Evolutionary conservation across 2,888 invertebrate species (phyloP), one percentile per base, ranked within the genome.

Genomic region (Cryptophagus acutangulus): DNA sequence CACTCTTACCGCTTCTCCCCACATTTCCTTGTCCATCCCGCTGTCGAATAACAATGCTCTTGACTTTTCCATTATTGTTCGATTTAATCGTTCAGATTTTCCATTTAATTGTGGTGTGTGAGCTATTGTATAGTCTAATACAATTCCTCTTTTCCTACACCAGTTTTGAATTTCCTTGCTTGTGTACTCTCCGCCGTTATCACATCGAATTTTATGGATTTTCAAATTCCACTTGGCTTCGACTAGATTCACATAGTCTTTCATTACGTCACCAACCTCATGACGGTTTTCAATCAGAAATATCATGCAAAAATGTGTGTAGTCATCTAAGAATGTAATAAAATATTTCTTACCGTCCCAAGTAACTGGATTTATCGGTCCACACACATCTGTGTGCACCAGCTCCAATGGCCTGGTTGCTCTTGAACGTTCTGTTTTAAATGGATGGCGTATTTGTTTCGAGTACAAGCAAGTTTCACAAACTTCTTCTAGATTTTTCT

Each of bases 321-420:
- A 63, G 30, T 65, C 51, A 54, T 66, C 65, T 38, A 65, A 43
- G 49, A 63, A 58, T 4, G 57, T 34, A 3, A 63, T 48, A 47
- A 61, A 55, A 45, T 65, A 62, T 20, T 58, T 59, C 43, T 61
- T 59, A 15, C 50, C 48, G 39, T 66, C 55, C 33, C 58, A 43
- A 1, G 60, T 61, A 0, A 52, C 5, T 38, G 60, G 61, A 40
- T 54, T 55, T 18, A 64, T 59, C 15, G 60, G 57, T 0, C 60
- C 60, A 48, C 59, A 62, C 13, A 65, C 49, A 44, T 63, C 61
- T 6, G 59, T 58, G 51, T 60, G 61, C 12, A 65, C 38, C 13
- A 60, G 49, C 48, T 59, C 59, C 20, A 66, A 48, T 9, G 63
- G 58, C 49, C 61, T 48, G 25, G 55, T 51, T 46, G 61, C 40